These are phyloP conservation scores for Lithobates pipiens DNA, from an alignment of 2,797 vertebrate genomes.

Conservation along the genomic window DNA sequence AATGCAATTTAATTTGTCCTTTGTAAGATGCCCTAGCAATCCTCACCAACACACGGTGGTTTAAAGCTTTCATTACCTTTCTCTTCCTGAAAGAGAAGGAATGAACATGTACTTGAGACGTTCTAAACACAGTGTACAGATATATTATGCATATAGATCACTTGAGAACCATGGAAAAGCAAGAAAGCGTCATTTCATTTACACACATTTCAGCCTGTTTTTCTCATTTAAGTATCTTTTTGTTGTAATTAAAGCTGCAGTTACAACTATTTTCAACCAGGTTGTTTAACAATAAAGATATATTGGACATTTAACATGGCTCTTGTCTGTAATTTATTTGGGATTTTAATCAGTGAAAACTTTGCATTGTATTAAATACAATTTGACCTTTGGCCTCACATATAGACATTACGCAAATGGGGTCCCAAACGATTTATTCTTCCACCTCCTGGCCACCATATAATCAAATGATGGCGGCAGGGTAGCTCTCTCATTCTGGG, in stretches of 20 bases:
- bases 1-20: too few species aligned
- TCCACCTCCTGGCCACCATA: too few species aligned
- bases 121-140: neutral
- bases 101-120: neutral
- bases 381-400: too few species aligned
- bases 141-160: neutral
- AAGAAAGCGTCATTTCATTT: slow-evolving; percentile 11
- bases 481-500: too few species aligned
- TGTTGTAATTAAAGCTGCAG: slow-evolving; percentile 82
- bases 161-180: neutral
- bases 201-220: slow-evolving; percentile 72
- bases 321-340: slow-evolving; percentile 71
- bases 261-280: slow-evolving; percentile 84
- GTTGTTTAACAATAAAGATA: slow-evolving; percentile 88
- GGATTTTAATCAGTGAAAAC: neutral
- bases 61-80: neutral
- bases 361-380: neutral
- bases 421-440: too few species aligned
- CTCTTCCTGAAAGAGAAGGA: neutral
- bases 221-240: slow-evolving; percentile 65
- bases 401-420: too few species aligned
- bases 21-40: neutral
- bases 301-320: slow-evolving; percentile 77
- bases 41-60: neutral
- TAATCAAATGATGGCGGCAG: too few species aligned